A percentile compares a stretch with the other conserved stretches of the same genome.
phyloP scores from a whole-genome alignment of 2,113 vertebrate genomes.

The Centropus unirufus region DNA sequence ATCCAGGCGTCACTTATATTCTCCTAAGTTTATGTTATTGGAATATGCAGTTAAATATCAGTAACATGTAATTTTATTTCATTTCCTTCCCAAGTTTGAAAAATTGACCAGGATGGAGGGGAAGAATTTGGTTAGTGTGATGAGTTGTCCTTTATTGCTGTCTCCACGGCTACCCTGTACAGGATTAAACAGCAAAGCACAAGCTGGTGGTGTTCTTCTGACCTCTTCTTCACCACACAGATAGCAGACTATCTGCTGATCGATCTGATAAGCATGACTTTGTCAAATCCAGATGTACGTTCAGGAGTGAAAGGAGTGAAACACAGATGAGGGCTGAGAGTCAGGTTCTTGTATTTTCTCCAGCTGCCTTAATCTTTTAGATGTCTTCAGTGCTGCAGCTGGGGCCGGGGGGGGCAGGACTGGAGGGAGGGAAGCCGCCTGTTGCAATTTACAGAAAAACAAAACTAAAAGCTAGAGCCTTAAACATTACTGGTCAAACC shows the following conservation, averaged over 20 bases:
- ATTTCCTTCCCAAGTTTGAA: background rate
- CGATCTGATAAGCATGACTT: background rate
- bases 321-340: background rate
- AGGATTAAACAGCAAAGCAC: background rate
- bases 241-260: constrained; percentile 30
- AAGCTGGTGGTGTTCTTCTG: background rate
- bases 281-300: constrained; percentile 1
- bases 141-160: background rate
- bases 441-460: background rate
- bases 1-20: background rate
- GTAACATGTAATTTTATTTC: background rate
- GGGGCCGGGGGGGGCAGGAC: background rate
- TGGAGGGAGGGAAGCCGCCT: background rate
- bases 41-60: background rate
- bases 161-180: background rate
- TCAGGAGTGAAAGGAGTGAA: background rate
- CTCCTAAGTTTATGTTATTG: background rate
- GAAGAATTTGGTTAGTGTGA: constrained; percentile 14
- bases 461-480: background rate
- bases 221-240: background rate
- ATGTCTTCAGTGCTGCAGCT: background rate
- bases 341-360: background rate
- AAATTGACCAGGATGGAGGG: background rate
- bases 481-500: background rate
- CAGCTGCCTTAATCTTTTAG: background rate